Percentiles rank a stretch among this genome's conserved stretches.
phyloP scores from a whole-genome alignment of 2,113 vertebrate genomes.

The Nothoprocta pentlandii region DNA sequence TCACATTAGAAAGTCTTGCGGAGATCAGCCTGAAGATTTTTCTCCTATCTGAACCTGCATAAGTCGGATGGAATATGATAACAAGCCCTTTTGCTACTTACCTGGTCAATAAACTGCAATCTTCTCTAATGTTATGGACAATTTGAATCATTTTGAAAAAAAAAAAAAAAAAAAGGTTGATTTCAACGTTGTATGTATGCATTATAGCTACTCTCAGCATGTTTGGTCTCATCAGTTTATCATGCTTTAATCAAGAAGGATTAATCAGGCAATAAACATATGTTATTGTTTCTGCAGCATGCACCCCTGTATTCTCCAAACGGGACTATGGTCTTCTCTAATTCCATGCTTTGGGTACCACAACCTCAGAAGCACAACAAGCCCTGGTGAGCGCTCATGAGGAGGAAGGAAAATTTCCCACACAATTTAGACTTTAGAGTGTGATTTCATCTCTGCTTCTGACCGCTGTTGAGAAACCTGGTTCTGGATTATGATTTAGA shows the following conservation, averaged over 20 bases:
- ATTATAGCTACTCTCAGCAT: not conserved
- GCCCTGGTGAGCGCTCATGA: not conserved
- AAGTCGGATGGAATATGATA: slow-evolving; percentile 17
- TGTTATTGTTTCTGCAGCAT: not conserved
- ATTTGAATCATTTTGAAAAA: slow-evolving; percentile 20
- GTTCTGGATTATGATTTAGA: not conserved
- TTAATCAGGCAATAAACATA: not conserved
- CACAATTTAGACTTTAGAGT: not conserved
- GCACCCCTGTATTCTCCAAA: not conserved
- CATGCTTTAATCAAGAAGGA: not conserved
- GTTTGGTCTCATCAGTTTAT: not conserved
- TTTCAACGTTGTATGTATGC: not conserved
- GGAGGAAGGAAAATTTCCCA: not conserved
- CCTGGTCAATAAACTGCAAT: slow-evolving; percentile 39
- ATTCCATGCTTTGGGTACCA: not conserved
- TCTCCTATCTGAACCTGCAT: not conserved
- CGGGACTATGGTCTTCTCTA: not conserved
- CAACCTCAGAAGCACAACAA: fast-evolving
- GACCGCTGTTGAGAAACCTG: not conserved
- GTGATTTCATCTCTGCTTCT: slow-evolving; percentile 8
- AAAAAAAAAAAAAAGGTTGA: not conserved
- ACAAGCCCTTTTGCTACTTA: not conserved
- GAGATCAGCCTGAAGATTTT: slow-evolving; percentile 10
- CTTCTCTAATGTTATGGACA: not conserved
- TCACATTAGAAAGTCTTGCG: not conserved